Percentiles rank a stretch among this genome's conserved stretches.
Conservation (phyloP, 2,113 vertebrate genomes). For the Pterocles orientalis region DNA sequence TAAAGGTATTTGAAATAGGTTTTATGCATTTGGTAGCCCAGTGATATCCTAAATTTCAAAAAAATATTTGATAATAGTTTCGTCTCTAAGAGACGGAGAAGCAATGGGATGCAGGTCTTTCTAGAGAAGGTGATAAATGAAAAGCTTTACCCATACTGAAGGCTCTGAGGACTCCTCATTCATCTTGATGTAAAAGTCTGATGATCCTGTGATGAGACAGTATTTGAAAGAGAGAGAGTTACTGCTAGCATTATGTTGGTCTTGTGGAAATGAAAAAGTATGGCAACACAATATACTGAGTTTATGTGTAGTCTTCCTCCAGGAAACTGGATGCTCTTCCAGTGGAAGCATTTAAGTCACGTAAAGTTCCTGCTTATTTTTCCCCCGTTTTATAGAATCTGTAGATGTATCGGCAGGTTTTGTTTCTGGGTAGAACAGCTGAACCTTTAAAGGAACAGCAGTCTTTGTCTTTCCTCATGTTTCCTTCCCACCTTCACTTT, state of each 20-base stretch:
- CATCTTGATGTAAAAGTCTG: background rate
- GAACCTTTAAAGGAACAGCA: background rate
- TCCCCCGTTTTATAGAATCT: background rate
- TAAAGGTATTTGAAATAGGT: background rate
- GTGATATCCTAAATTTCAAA: background rate
- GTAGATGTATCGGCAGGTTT: background rate
- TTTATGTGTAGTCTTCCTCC: background rate
- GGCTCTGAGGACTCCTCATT: background rate
- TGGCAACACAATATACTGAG: background rate
- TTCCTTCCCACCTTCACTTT: background rate
- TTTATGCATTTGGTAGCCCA: background rate
- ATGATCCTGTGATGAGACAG: background rate
- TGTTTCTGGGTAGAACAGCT: background rate
- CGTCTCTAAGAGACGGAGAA: background rate
- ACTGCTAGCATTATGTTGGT: background rate
- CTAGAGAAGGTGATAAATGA: background rate
- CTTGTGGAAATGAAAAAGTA: background rate
- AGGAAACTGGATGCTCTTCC: background rate
- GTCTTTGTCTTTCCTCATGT: background rate
- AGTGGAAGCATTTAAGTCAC: background rate
- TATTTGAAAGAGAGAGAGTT: background rate
- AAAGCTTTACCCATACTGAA: background rate
- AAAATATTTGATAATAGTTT: background rate
- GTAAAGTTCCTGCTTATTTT: background rate
- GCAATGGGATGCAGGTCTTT: background rate